Percentiles rank a stretch among this genome's conserved stretches.
phyloP scores from a whole-genome alignment of 2,888 invertebrate genomes.

The Baronia brevicornis region DNA sequence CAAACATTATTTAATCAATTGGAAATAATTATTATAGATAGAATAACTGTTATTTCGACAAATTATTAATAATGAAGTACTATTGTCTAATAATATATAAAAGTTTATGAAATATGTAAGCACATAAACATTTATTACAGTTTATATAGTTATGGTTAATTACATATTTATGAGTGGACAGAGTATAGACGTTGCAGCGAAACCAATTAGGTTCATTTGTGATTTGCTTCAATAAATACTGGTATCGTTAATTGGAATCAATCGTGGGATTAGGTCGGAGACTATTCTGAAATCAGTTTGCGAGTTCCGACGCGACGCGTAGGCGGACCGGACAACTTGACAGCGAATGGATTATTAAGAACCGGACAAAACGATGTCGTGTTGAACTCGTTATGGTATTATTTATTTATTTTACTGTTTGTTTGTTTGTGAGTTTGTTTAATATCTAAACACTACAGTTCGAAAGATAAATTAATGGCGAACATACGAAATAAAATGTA shows the following conservation, averaged over 20 bases:
- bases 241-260: slow-evolving; percentile 75
- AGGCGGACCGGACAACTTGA: slow-evolving; percentile 42
- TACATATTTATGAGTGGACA: slow-evolving; percentile 30
- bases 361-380: slow-evolving; percentile 50
- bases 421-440: no score
- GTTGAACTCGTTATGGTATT: slow-evolving; percentile 31
- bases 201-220: slow-evolving; percentile 72
- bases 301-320: slow-evolving; percentile 30
- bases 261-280: slow-evolving; percentile 63
- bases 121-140: slow-evolving; percentile 11
- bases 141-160: slow-evolving; percentile 18
- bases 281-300: slow-evolving; percentile 61
- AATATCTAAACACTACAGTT: no score
- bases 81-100: no score
- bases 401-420: slow-evolving; percentile 19
- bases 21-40: no score
- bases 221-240: slow-evolving; percentile 69
- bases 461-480: no score
- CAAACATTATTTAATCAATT: no score
- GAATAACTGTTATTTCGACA: no score
- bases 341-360: slow-evolving; percentile 62
- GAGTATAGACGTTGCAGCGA: slow-evolving; percentile 37
- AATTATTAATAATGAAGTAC: no score
- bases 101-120: no score
- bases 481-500: slow-evolving; percentile 21